phyloP scores from a whole-genome alignment of 2,113 vertebrate genomes.

The Gorsachius goisagi region DNA sequence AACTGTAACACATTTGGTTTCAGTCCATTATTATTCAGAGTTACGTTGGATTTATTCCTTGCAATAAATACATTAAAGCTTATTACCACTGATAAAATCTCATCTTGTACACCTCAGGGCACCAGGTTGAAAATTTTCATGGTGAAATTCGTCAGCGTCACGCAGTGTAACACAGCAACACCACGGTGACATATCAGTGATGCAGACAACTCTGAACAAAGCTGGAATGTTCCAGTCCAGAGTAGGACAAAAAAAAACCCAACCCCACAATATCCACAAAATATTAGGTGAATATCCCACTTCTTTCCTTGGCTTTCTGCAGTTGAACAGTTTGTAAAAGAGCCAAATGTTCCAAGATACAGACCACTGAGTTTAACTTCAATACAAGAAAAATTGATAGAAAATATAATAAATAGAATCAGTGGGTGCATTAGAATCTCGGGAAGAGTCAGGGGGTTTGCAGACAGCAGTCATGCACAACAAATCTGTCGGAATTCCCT shows the following conservation, averaged over 20 bases:
- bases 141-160: background rate
- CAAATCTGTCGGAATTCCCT: background rate
- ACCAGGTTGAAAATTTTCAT: background rate
- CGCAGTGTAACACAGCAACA: background rate
- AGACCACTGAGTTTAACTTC: background rate
- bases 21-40: background rate
- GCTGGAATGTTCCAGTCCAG: background rate
- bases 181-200: background rate
- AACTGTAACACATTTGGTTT: background rate
- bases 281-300: background rate
- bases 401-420: background rate
- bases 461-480: background rate
- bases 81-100: constrained; percentile 16
- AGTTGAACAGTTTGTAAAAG: background rate
- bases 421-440: background rate
- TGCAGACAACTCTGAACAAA: background rate
- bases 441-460: background rate
- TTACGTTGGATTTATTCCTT: background rate
- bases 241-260: accelerated
- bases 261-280: background rate
- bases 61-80: constrained; percentile 19
- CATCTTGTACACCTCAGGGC: background rate
- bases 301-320: background rate
- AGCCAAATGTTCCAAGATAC: background rate
- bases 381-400: background rate